phyloP scores from a whole-genome alignment of 2,797 vertebrate genomes.

The Falco columbarius region DNA sequence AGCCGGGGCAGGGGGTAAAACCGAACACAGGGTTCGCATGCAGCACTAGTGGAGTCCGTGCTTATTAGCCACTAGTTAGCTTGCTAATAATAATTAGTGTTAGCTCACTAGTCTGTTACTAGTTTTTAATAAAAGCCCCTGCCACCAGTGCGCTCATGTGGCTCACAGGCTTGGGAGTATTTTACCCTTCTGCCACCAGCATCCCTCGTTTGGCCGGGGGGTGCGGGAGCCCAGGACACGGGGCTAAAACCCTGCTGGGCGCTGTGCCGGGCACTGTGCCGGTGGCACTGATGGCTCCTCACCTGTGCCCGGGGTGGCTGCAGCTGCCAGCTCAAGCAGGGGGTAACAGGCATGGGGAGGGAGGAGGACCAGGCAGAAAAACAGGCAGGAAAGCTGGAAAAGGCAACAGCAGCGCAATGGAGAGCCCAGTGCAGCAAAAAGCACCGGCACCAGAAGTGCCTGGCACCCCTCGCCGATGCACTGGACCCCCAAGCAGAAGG shows the following conservation, averaged over 20 bases:
- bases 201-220: background rate
- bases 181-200: background rate
- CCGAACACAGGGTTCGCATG: background rate
- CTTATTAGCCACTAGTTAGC: conserved; percentile 45
- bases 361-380: background rate
- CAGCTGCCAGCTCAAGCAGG: background rate
- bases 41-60: background rate
- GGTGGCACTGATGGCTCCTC: background rate
- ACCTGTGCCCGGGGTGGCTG: background rate
- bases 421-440: background rate
- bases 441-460: background rate
- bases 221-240: background rate
- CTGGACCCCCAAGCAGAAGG: background rate
- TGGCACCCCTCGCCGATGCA: accelerated
- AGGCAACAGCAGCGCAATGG: background rate
- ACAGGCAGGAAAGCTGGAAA: background rate
- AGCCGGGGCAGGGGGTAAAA: background rate
- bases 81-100: conserved; percentile 51
- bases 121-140: background rate
- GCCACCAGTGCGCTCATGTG: background rate
- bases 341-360: background rate
- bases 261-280: background rate
- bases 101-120: conserved; percentile 19
- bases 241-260: background rate
- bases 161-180: conserved; percentile 1